Evolutionary conservation across 2,888 invertebrate genomes (phyloP).

Genomic region (Rhagium mordax): DNA sequence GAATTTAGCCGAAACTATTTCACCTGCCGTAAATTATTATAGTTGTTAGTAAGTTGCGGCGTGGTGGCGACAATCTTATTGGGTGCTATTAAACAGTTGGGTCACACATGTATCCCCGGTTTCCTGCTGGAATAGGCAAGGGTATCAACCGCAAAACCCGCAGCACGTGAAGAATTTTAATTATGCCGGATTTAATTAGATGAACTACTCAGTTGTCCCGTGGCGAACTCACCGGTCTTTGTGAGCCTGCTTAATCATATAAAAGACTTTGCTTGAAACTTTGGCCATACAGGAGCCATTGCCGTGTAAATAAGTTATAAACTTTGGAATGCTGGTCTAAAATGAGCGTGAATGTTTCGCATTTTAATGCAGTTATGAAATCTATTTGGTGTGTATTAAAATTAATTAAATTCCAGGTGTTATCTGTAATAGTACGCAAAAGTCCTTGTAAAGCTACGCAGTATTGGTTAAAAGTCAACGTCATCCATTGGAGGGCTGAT

Average conservation of each 20-base stretch:
- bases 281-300: background rate
- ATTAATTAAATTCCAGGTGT: too few relatives aligned
- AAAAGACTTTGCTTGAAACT: slow-evolving; percentile 17
- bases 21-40: slow-evolving; percentile 25
- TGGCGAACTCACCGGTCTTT: background rate
- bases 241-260: background rate
- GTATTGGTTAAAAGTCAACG: too few relatives aligned
- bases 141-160: slow-evolving; percentile 46
- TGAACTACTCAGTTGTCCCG: slow-evolving; percentile 31
- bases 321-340: background rate
- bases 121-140: slow-evolving; percentile 42
- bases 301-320: background rate
- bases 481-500: too few relatives aligned
- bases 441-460: too few relatives aligned
- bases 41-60: slow-evolving; percentile 22
- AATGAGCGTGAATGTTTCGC: background rate
- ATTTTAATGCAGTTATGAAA: background rate
- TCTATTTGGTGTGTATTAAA: too few relatives aligned
- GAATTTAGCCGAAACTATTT: slow-evolving; percentile 10
- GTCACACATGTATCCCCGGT: slow-evolving; percentile 47
- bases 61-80: slow-evolving; percentile 42
- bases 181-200: slow-evolving; percentile 57
- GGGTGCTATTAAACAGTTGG: slow-evolving; percentile 44
- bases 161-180: slow-evolving; percentile 54
- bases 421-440: too few relatives aligned